A percentile compares a stretch with the other conserved stretches of the same genome.
Conservation (phyloP, 2,888 invertebrate genomes). For the Protodeltote pygarga region DNA sequence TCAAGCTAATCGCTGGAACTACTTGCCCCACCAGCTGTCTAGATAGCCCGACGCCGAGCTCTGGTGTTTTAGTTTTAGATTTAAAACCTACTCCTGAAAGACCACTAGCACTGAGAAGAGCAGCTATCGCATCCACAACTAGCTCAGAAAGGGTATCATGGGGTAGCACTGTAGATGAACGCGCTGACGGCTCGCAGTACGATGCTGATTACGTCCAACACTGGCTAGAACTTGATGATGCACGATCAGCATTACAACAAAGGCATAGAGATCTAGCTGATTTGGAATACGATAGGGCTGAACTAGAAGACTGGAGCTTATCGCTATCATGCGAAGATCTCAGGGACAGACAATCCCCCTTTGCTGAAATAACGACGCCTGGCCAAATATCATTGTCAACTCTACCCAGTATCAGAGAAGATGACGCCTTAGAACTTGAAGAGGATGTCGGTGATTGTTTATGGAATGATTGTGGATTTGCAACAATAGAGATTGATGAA, state of each 20-base stretch:
- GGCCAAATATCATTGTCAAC: slow-evolving; percentile 89
- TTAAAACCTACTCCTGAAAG: slow-evolving; percentile 86
- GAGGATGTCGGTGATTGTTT: slow-evolving; percentile 91
- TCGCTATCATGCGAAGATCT: slow-evolving; percentile 91
- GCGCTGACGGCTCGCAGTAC: slow-evolving; percentile 87
- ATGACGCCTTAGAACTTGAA: slow-evolving; percentile 90
- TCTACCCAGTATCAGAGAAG: slow-evolving; percentile 91
- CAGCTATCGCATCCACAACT: slow-evolving; percentile 84
- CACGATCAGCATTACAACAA: slow-evolving; percentile 89
- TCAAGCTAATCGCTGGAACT: slow-evolving; percentile 89
- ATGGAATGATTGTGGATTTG: slow-evolving; percentile 92
- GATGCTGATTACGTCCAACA: slow-evolving; percentile 92
- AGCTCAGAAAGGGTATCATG: slow-evolving; percentile 85
- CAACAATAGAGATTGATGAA: slow-evolving; percentile 89
- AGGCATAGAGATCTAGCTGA: slow-evolving; percentile 90
- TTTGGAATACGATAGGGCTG: slow-evolving; percentile 91
- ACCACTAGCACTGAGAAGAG: slow-evolving; percentile 87
- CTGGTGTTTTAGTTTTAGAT: slow-evolving; percentile 88
- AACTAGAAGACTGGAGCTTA: slow-evolving; percentile 93
- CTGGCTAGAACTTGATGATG: slow-evolving; percentile 91
- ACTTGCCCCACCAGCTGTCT: slow-evolving; percentile 84
- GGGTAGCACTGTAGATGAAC: slow-evolving; percentile 87
- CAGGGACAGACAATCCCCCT: slow-evolving; percentile 83
- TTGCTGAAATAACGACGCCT: slow-evolving; percentile 86
- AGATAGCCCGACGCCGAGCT: slow-evolving; percentile 88